Conservation (phyloP, 2,797 vertebrate species). For the Apogon hyalosoma region DNA sequence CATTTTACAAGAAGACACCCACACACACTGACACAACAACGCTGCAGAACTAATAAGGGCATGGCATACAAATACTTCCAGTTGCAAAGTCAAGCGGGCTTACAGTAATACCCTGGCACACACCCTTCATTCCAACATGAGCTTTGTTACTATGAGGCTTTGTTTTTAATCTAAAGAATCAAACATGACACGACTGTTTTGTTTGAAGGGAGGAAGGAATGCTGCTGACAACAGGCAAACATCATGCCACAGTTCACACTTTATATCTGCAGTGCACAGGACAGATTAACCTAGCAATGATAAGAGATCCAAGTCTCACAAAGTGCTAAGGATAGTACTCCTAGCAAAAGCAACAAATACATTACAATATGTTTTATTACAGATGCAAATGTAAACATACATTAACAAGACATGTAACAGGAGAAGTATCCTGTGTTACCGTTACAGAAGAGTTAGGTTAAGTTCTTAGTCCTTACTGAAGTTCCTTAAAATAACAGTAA, state of each 20-base stretch:
- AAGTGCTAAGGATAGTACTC: not conserved
- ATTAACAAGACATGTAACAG: too few relatives aligned
- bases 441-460: too few relatives aligned
- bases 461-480: too few relatives aligned
- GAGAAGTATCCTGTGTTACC: too few relatives aligned
- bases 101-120: not conserved
- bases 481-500: too few relatives aligned
- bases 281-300: conserved; percentile 23
- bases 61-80: not conserved
- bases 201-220: conserved; percentile 1
- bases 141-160: not conserved
- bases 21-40: conserved; percentile 4
- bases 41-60: conserved; percentile 1
- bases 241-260: conserved; percentile 41
- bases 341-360: too few relatives aligned
- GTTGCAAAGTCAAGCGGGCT: not conserved
- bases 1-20: conserved; percentile 4
- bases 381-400: too few relatives aligned
- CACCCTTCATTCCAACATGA: not conserved
- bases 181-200: conserved; percentile 17
- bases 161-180: not conserved
- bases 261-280: not conserved
- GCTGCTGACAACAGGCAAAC: conserved; percentile 27
- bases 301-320: conserved; percentile 6
- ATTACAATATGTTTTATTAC: too few relatives aligned